Evolutionary conservation across 2,797 vertebrate genomes (phyloP), one percentile per base, ranked within the genome.

Genomic region (Acridotheres tristis): DNA sequence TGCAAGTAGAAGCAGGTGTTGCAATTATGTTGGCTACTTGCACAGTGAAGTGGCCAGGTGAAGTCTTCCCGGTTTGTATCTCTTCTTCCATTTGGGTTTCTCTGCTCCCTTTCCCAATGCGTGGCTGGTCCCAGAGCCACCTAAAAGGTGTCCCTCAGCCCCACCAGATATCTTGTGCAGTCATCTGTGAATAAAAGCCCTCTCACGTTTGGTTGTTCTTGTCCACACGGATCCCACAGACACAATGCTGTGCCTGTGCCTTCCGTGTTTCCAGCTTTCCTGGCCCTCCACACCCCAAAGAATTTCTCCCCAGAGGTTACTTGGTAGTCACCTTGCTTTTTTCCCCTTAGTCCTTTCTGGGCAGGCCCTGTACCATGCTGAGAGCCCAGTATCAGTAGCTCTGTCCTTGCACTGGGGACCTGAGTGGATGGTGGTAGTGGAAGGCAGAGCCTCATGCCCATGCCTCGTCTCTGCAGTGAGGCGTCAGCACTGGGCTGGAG

Each of bases 221-320:
- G 20, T 62, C 62, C 48, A 11, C 7, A 1, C 13, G 23, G 59
- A 62, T 66, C 78, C 48, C 36, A 22, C 38, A 55, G 55, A 43
- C 3, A 1, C 1, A 4, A 20, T 23, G 48, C 57, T 76, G 50
- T 0, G 0, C 26, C 61, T 26, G 34, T 43, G 21, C 47, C 47
- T 45, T 34, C 66, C 11, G 0, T 47, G 29, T 77, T 51, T 88
- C 27, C 61, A 67, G 43, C 65, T 54, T 62, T 26, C 45, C 62
- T 78, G 57, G 18, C 29, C 16, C 21, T 61, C 48, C 48, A 15
- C 1, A 2, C 19, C 65, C n/a, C 43, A 58, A 32, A 55, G 16
- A 59, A 53, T 63, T 71, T 72, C 38, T 38, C 40, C 8, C 7
- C 3, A 29, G 27, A 77, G 29, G 25, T 2, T 5, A 22, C 36